A percentile compares a stretch with the other conserved stretches of the same genome.
phyloP scores from a whole-genome alignment of 2,797 vertebrate species.

The Cryptoprocta ferox region DNA sequence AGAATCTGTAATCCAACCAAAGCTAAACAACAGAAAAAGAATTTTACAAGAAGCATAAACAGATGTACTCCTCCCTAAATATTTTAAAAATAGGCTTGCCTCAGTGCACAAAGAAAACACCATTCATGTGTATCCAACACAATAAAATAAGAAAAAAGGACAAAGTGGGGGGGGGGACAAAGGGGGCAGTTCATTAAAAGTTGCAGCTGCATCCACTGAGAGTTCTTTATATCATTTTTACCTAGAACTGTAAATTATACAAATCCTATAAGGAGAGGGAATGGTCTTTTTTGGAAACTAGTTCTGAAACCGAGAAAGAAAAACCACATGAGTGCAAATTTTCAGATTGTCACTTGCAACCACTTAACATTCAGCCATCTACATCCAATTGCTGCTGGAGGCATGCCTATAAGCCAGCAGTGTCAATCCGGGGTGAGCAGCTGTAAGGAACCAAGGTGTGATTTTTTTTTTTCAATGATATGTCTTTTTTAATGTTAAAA shows the following conservation, averaged over 20 bases:
- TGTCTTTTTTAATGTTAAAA: conserved; percentile 79
- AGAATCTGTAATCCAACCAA: conserved; percentile 88
- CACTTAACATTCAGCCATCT: conserved; percentile 90
- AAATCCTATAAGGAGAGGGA: conserved; percentile 86
- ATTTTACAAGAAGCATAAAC: conserved; percentile 87
- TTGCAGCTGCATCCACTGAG: conserved; percentile 87
- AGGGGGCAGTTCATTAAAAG: conserved; percentile 82
- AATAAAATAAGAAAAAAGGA: conserved; percentile 88
- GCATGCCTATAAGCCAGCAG: conserved; percentile 85
- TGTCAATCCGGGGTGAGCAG: conserved; percentile 83
- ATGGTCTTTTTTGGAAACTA: conserved; percentile 84
- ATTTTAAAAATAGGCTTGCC: conserved; percentile 87
- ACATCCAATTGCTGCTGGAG: conserved; percentile 87
- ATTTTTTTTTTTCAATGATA: conserved; percentile 78
- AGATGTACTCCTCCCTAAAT: conserved; percentile 88
- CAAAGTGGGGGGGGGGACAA: conserved; percentile 70
- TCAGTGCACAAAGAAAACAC: conserved; percentile 90
- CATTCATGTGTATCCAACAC: conserved; percentile 87
- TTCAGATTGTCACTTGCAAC: conserved; percentile 94
- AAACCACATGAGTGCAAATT: conserved; percentile 92
- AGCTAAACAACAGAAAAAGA: conserved; percentile 87
- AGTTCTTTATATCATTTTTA: conserved; percentile 85
- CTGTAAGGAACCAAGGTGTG: conserved; percentile 79
- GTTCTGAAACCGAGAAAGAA: conserved; percentile 86
- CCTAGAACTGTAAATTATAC: conserved; percentile 84